Conservation (phyloP, 2,113 vertebrate genomes). For the Forbesichthys papilliferus region DNA sequence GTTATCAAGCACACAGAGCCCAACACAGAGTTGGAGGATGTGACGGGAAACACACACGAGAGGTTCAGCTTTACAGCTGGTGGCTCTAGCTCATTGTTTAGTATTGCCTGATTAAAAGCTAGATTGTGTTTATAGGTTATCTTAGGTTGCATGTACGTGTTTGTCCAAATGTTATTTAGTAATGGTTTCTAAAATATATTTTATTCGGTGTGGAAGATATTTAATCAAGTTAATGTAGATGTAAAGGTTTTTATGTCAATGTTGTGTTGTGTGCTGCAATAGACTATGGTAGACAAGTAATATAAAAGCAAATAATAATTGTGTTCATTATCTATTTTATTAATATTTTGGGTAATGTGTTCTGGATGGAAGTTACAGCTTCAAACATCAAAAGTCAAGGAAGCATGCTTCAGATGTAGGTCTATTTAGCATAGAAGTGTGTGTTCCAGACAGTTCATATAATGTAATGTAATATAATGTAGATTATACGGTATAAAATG, state of each 20-base stretch:
- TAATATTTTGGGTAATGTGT: too few relatives aligned
- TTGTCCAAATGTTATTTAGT: not conserved
- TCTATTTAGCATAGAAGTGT: too few relatives aligned
- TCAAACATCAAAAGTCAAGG: too few relatives aligned
- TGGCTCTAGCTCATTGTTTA: conserved; percentile 31
- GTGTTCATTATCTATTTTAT: too few relatives aligned
- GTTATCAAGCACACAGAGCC: conserved; percentile 70
- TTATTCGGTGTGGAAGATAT: not conserved
- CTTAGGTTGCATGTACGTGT: not conserved
- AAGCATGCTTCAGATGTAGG: too few relatives aligned
- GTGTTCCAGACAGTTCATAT: not conserved
- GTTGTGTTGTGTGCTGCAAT: too few relatives aligned
- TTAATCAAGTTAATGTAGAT: not conserved
- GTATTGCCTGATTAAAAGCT: conserved; percentile 41
- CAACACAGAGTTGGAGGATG: conserved; percentile 69
- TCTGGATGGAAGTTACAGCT: too few relatives aligned
- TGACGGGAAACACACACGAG: conserved; percentile 47
- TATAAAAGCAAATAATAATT: too few relatives aligned
- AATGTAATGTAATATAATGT: not conserved
- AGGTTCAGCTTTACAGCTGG: conserved; percentile 43
- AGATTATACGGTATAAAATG: not conserved
- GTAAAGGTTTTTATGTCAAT: not conserved
- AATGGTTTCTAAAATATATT: not conserved
- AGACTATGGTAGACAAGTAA: too few relatives aligned
- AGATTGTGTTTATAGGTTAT: not conserved